Base-by-base conservation (phyloP, 2,797 vertebrate species). In the Anisognathus igniventris region DNA sequence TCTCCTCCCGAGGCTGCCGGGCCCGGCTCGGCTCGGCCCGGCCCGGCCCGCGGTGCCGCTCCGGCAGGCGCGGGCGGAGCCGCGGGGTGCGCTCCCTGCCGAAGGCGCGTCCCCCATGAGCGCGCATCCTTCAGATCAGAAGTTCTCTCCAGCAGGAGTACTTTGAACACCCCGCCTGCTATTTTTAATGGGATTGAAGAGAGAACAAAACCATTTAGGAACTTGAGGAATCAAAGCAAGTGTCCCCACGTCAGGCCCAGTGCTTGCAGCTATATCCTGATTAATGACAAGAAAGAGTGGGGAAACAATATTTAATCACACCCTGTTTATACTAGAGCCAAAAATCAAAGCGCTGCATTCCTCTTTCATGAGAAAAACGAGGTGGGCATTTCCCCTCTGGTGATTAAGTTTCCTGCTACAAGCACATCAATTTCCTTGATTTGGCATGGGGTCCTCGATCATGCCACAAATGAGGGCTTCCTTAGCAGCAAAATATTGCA, bases 231-330 rank as follows among this genome's bases (percentile, higher is more conserved):
- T 95, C 96, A 95, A 95, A 97, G 88, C 84, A 74, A 89, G 93
- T 62, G 90, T 91, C 93, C 95, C 62, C 74, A 45, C 42, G 16
- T 92, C 90, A 86, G 78, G 75, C 81, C 90, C 94, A 65, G 93
- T 6, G 72, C 94, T 93, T 27, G 53, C 83, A 87, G 92, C 86
- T 54, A 53, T 81, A 83, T 87, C 86, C 88, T 96, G 94, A 95
- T 93, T 96, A 96, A 95, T 90, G 94, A 82, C 73, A 90, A 64
- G 78, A 70, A 79, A 64, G 70, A 86, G 88, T 77, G 51, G 91
- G 80, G 78, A 88, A 94, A 94, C 94, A 96, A 94, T 90, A 94
- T 94, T 95, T 91, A 94, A 96, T 95, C 93, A 95, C 86, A 90
- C 62, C 74, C 83, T 96, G 95, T 95, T 96, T 96, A 95, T 91